These are phyloP conservation scores for Benitochromis conjunctus DNA, from an alignment of 2,113 vertebrate genomes.

Conservation along the genomic window DNA sequence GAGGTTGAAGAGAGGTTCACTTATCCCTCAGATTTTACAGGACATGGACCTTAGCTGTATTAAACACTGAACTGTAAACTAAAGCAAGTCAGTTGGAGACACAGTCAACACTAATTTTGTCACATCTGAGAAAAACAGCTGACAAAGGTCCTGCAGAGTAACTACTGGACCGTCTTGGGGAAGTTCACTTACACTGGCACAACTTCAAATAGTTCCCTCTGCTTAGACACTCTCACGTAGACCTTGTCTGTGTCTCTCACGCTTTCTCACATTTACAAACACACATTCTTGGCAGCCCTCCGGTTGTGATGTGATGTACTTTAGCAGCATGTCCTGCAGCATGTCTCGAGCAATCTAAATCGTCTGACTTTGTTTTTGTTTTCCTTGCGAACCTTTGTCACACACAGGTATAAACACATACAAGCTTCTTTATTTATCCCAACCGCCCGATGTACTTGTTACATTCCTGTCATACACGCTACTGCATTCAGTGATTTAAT, in stretches of 20 bases:
- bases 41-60: neutral
- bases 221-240: neutral
- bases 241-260: constrained; percentile 2
- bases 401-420: neutral
- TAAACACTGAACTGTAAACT: neutral
- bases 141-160: neutral
- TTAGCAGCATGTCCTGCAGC: constrained; percentile 31
- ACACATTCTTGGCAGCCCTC: constrained; percentile 34
- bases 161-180: constrained; percentile 13
- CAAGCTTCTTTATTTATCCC: neutral
- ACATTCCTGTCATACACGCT: neutral
- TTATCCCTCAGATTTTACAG: neutral
- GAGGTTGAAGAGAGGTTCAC: neutral
- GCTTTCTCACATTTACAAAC: neutral
- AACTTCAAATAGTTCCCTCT: constrained; percentile 3
- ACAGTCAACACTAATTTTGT: neutral
- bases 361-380: constrained; percentile 7
- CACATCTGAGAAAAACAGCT: neutral
- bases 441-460: neutral
- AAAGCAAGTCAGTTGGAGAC: neutral
- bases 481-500: neutral
- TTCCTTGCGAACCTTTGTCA: constrained; percentile 7
- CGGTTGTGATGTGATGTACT: constrained; percentile 32
- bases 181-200: constrained; percentile 15
- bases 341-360: constrained; percentile 35